phyloP scores from a whole-genome alignment of 1,140 invertebrate species.

The Drosophila tsacasi region DNA sequence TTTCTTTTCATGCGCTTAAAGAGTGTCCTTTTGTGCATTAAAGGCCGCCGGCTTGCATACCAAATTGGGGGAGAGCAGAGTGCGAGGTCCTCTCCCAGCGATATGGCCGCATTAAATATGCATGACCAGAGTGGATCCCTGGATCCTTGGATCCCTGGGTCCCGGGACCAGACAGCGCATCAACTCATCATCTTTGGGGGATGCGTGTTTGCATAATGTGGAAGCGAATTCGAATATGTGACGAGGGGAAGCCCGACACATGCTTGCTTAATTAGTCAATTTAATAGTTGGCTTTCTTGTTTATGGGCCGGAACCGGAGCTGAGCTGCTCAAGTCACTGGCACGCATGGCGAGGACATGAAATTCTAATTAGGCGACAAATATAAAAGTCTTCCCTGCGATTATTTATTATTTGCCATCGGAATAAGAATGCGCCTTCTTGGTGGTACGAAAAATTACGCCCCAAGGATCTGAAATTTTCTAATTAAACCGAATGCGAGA shows the following conservation, averaged over 20 bases:
- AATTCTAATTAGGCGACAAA: slow-evolving; percentile 75
- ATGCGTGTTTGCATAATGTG: slow-evolving; percentile 76
- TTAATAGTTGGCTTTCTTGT: slow-evolving; percentile 78
- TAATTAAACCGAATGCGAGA: slow-evolving; percentile 46
- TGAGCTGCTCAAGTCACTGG: slow-evolving; percentile 51
- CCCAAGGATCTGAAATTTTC: slow-evolving; percentile 58
- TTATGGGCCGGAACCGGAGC: slow-evolving; percentile 46
- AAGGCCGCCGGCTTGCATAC: slow-evolving; percentile 20
- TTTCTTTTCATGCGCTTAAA: slow-evolving; percentile 17
- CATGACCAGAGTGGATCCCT: slow-evolving; percentile 36
- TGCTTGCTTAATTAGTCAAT: slow-evolving; percentile 75
- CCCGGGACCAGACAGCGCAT: slow-evolving; percentile 30
- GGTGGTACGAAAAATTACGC: slow-evolving; percentile 31
- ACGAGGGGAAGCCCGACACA: slow-evolving; percentile 41
- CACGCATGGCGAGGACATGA: slow-evolving; percentile 56
- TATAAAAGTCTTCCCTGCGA: slow-evolving; percentile 56
- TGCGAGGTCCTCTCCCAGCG: not conserved
- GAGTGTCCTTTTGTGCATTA: slow-evolving; percentile 20
- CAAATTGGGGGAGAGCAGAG: slow-evolving; percentile 12
- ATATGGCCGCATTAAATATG: slow-evolving; percentile 51
- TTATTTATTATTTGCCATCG: slow-evolving; percentile 72
- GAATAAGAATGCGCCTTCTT: slow-evolving; percentile 32
- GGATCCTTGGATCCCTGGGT: slow-evolving; percentile 4
- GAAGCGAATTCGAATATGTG: slow-evolving; percentile 21
- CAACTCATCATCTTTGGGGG: slow-evolving; percentile 49